Percentiles rank a stretch among this genome's conserved stretches.
phyloP scores from a whole-genome alignment of 2,113 vertebrate species.

The Salvelinus fontinalis region DNA sequence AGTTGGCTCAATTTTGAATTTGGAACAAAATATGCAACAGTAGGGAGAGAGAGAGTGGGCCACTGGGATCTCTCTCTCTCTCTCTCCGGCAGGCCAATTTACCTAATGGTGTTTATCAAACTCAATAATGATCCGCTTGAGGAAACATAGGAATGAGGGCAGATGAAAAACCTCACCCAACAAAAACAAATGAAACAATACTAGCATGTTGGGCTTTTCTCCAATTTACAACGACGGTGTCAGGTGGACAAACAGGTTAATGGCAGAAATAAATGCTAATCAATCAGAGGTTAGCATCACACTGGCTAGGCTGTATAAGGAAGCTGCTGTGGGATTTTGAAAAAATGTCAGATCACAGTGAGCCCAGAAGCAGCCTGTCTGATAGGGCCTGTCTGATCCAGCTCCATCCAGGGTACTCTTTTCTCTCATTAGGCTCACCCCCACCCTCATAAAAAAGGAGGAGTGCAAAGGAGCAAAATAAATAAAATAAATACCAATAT shows the following conservation, averaged over 20 bases:
- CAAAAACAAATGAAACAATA: not conserved
- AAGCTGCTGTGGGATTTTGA: not conserved
- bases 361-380: too few species aligned
- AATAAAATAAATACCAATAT: too few species aligned
- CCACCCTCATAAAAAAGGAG: too few species aligned
- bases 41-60: not conserved
- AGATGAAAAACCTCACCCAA: not conserved
- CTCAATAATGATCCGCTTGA: not conserved
- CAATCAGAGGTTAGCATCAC: not conserved
- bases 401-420: too few species aligned
- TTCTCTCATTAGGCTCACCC: too few species aligned
- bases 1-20: too few species aligned
- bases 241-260: not conserved
- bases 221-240: not conserved
- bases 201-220: not conserved
- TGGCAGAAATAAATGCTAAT: slow-evolving; percentile 10
- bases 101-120: not conserved
- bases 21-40: not conserved
- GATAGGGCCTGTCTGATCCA: too few species aligned
- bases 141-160: not conserved
- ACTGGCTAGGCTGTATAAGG: not conserved
- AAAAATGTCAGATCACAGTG: slow-evolving; percentile 12
- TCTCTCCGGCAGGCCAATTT: not conserved
- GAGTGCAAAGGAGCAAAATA: too few species aligned
- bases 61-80: not conserved